Base-by-base conservation (phyloP, 2,888 invertebrate species). In the Molorchus minor region DNA sequence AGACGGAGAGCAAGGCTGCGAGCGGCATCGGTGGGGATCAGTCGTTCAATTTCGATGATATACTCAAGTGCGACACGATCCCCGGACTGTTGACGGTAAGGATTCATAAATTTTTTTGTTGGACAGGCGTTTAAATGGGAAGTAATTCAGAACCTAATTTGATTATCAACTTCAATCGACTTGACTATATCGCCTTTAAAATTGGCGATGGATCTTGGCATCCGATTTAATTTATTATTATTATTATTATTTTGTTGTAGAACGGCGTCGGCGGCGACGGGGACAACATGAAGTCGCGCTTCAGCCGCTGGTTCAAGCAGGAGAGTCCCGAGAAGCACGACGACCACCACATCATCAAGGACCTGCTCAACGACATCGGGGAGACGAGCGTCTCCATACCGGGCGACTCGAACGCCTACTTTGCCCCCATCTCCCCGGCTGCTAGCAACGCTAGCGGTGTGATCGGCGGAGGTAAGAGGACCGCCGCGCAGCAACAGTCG, bases 11-110 rank as follows among this genome's bases (percentile, higher is more conserved):
- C 25, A 54, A 54, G 17, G 15, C n/a, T n/a, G n/a, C n/a, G n/a
- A n/a, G n/a, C n/a, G n/a, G n/a, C n/a, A n/a, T n/a, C n/a, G n/a
- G n/a, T n/a, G n/a, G n/a, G n/a, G 73, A 71, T n/a, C 68, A 73
- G 25, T 61, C 8, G 84, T 92, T 93, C 77, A 93, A 92, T 81
- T 86, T 95, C 64, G 94, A 94, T 73, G 93, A 92, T 67, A 91
- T 94, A 76, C 86, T 95, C 66, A 92, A 92, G 75, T 87, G 90
- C 71, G 93, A 94, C 75, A 83, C 87, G 59, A 87, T 94, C 72
- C 89, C 91, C 40, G 89, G 89, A 47, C 83, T 91, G 46, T 82
- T 92, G 19, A 85, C 90, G 68, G 91, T 91, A 78, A 82, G 83
- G n/a, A n/a, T n/a, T n/a, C n/a, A n/a, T n/a, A n/a, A n/a, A n/a